phyloP scores from a whole-genome alignment of 2,797 vertebrate species.

The Phaenicophaeus curvirostris region DNA sequence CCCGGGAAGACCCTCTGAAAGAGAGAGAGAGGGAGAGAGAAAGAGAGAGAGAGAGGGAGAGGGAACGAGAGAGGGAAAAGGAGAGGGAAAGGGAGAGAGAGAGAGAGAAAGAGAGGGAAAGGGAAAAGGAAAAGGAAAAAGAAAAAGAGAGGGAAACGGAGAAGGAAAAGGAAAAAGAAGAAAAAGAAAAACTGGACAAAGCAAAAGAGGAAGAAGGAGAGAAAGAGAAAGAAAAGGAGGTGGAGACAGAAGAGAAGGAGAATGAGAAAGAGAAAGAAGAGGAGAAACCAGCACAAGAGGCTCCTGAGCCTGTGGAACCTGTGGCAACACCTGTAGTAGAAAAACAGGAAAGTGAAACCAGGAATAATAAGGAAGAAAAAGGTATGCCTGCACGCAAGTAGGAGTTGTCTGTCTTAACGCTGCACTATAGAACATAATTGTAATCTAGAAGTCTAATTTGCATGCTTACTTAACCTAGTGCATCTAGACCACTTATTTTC shows the following conservation, averaged over 20 bases:
- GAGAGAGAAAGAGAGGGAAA: constrained; percentile 53
- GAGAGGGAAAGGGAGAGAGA: constrained; percentile 57
- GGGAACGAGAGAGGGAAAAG: constrained; percentile 5
- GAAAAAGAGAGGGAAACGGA: constrained; percentile 62
- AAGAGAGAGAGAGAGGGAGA: constrained; percentile 38
- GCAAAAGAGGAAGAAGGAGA: constrained; percentile 8
- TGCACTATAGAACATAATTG: not conserved
- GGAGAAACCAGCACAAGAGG: constrained; percentile 54
- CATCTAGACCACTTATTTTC: not conserved
- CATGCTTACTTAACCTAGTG: not conserved
- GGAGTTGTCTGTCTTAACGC: not conserved
- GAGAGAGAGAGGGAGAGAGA: constrained; percentile 72
- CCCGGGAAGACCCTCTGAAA: constrained; percentile 75
- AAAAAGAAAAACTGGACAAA: constrained; percentile 57
- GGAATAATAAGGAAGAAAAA: constrained; percentile 69
- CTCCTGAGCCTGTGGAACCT: constrained; percentile 64
- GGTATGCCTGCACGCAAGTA: constrained; percentile 14
- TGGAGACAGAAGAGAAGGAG: constrained; percentile 4
- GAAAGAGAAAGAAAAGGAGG: constrained; percentile 32
- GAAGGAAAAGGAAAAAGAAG: constrained; percentile 37
- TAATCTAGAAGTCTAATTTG: not conserved
- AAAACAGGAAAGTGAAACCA: constrained; percentile 74
- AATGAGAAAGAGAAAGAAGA: constrained; percentile 41
- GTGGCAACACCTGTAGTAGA: constrained; percentile 49
- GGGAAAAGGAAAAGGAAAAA: constrained; percentile 59